Base-by-base conservation (phyloP, 2,797 vertebrate species). In the Leptatherina wallacei region DNA sequence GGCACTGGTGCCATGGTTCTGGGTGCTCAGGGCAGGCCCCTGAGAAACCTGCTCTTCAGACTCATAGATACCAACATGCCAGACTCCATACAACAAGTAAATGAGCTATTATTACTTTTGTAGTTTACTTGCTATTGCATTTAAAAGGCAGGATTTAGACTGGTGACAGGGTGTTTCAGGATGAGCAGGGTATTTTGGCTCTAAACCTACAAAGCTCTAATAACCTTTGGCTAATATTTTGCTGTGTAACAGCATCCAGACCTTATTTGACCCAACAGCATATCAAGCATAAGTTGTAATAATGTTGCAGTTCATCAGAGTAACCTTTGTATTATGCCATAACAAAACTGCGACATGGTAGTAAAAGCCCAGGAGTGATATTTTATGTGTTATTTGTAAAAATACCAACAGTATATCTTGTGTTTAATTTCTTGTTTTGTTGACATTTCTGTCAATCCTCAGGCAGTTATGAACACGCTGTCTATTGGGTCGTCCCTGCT, bases 41-140 rank as follows among this genome's bases (percentile, higher is more conserved):
- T 96, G 44, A 89, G 95, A 64, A 95, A 96, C 86, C 91, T 96
- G 2, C 94, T 96, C 63, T 96, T 95, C 79, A 93, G 95, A 72
- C 95, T 96, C 44, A 95, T 96, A 55, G 95, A 96, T 83, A 95
- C 95, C 61, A 92, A 91, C 61, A 94, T 95, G 74, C 95, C 95
- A n/a, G 95, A 95, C 60, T 92, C 93, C 49, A 95, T 96, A 83
- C 94, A 95, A 79, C 93, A 96, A 93, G 95, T 96, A 82, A 71
- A 71, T 18, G 0, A 54, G 60, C 13, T 27, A 16, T 38, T 30
- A 11, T 33, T 54, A 18, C 24, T 66, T 38, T 52, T 13, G 29
- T 6, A 32, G 60, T 55, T 8, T 44, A 54, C n/a, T 35, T 9
- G 7, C n/a, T 18, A 27, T 5, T 5, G 27, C 6, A 10, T 22